Conservation (phyloP, 2,888 invertebrate species). For the Agonopterix subpropinquella region DNA sequence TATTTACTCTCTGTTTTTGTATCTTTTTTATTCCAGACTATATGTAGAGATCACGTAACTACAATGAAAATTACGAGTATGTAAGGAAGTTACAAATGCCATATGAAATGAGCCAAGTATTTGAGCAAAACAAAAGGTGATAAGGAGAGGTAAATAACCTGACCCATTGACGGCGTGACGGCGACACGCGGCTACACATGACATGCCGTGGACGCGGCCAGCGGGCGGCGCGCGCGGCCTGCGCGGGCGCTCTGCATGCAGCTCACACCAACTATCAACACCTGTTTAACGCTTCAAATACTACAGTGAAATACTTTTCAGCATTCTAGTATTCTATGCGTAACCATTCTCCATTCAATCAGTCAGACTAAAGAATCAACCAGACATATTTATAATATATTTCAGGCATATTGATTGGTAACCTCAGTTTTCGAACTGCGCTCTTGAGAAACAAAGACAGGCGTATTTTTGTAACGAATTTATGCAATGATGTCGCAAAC, state of each 20-base stretch:
- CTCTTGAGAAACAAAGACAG: too few relatives aligned
- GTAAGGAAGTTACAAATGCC: constrained; percentile 38
- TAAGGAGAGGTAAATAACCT: constrained; percentile 74
- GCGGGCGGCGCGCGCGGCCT: constrained; percentile 19
- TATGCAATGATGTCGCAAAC: constrained; percentile 19
- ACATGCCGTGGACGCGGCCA: constrained; percentile 18
- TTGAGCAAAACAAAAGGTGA: constrained; percentile 74
- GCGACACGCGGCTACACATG: constrained; percentile 22
- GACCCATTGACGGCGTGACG: constrained; percentile 65
- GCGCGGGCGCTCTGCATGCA: constrained; percentile 21
- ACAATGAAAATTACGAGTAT: constrained; percentile 17
- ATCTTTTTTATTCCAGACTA: not conserved
- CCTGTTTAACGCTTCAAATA: constrained; percentile 54
- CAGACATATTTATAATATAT: too few relatives aligned
- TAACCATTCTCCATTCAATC: too few relatives aligned
- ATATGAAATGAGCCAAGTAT: constrained; percentile 53
- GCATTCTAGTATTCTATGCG: constrained; percentile 2
- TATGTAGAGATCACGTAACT: not conserved
- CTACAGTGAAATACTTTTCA: constrained; percentile 30
- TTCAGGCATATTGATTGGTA: too few relatives aligned
- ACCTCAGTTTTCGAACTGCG: too few relatives aligned
- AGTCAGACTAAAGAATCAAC: too few relatives aligned
- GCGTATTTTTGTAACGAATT: constrained; percentile 5
- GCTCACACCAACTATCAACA: constrained; percentile 36
- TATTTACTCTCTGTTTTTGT: constrained; percentile 11